phyloP scores from a whole-genome alignment of 2,888 invertebrate genomes.

The Cyrtodaria siliqua region DNA sequence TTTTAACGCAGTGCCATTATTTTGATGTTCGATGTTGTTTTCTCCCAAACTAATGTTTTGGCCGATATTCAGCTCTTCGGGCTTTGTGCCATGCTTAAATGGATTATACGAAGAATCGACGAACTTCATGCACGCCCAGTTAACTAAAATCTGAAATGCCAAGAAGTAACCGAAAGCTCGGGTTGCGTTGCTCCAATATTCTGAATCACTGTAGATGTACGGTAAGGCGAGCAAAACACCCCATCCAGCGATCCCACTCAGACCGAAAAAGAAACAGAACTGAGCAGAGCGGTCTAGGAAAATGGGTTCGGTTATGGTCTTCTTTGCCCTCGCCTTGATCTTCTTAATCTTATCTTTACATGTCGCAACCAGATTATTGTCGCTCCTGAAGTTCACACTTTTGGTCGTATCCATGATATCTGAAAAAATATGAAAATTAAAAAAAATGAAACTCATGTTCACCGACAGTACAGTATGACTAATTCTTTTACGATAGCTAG shows the following conservation, averaged over 20 bases:
- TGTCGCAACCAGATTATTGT: too few species aligned
- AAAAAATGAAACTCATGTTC: too few species aligned
- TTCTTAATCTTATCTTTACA: too few species aligned
- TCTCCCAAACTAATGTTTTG: constrained; percentile 29
- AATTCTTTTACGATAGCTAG: too few species aligned
- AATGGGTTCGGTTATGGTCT: background rate
- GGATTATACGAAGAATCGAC: constrained; percentile 72
- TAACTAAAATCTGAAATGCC: constrained; percentile 73
- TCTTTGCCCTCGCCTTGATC: background rate
- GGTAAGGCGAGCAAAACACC: constrained; percentile 75
- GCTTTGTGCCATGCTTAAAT: constrained; percentile 59
- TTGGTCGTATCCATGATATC: too few species aligned
- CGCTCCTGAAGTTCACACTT: too few species aligned
- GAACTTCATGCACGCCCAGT: constrained; percentile 80
- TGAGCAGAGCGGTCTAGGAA: background rate
- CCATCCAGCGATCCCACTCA: constrained; percentile 56
- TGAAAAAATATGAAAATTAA: too few species aligned
- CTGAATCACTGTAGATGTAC: constrained; percentile 65
- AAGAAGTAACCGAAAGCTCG: constrained; percentile 69
- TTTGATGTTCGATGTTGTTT: background rate
- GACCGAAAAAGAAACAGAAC: constrained; percentile 24
- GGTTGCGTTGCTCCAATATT: constrained; percentile 24
- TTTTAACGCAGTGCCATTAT: background rate
- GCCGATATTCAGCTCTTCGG: constrained; percentile 36
- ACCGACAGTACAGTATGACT: too few species aligned